Conservation (phyloP, 2,797 vertebrate genomes). For the Syngnathus acus region DNA sequence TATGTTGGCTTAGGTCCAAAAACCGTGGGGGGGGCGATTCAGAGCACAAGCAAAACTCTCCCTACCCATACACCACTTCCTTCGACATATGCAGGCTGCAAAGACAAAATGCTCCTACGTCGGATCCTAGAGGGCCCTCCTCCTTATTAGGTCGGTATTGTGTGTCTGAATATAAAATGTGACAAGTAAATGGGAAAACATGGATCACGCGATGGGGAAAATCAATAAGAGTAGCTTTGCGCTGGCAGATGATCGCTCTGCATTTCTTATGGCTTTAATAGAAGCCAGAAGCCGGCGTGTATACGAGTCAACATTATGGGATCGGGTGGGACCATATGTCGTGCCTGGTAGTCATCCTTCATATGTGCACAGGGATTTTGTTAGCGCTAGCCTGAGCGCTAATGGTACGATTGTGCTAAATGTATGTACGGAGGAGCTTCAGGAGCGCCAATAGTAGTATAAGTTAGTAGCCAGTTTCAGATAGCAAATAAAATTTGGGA, state of each 20-base stretch:
- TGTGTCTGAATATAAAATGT: constrained; percentile 58
- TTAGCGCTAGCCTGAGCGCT: background rate
- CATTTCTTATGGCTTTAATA: constrained; percentile 49
- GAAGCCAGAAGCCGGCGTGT: constrained; percentile 13
- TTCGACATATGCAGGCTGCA: background rate
- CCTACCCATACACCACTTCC: background rate
- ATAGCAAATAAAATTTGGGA: background rate
- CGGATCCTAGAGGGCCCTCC: background rate
- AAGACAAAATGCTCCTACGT: background rate
- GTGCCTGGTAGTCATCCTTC: background rate
- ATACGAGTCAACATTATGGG: constrained; percentile 1
- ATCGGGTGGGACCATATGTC: background rate
- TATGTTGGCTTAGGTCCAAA: background rate
- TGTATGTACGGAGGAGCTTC: background rate
- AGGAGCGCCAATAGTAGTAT: background rate
- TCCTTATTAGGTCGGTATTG: constrained; percentile 57
- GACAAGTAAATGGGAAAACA: constrained; percentile 64
- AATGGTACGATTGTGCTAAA: background rate
- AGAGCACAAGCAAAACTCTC: background rate
- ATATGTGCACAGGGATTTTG: background rate
- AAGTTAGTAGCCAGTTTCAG: background rate
- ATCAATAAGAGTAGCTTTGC: constrained; percentile 34
- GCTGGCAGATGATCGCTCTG: constrained; percentile 33
- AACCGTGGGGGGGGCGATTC: background rate
- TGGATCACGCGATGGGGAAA: constrained; percentile 18